Conservation (phyloP, 2,113 vertebrate species). For the Parus major region DNA sequence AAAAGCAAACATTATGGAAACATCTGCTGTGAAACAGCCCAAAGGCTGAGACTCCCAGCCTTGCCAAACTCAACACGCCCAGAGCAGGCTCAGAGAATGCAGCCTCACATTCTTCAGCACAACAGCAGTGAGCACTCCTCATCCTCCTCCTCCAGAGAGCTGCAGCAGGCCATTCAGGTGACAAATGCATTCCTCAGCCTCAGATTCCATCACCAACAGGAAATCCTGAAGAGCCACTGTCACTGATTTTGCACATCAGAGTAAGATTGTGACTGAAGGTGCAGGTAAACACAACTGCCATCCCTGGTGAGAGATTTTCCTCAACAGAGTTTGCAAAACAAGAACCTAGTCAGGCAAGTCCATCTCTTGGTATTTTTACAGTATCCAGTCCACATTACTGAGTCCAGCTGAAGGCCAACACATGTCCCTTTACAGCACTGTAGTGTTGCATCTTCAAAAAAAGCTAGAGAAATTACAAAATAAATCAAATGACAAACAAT, state of each 20-base stretch:
- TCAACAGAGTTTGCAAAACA: conserved; percentile 52
- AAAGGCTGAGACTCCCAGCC: background rate
- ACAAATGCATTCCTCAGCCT: background rate
- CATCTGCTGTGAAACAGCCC: conserved; percentile 20
- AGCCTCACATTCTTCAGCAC: background rate
- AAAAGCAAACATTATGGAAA: conserved; percentile 63
- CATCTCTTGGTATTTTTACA: conserved; percentile 32
- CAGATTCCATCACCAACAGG: background rate
- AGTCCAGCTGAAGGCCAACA: conserved; percentile 49
- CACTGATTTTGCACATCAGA: background rate
- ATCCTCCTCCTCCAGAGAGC: background rate
- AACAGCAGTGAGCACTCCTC: background rate
- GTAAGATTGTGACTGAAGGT: conserved; percentile 6
- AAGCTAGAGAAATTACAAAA: conserved; percentile 75
- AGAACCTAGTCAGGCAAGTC: conserved; percentile 30
- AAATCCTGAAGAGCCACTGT: background rate
- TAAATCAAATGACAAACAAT: conserved; percentile 77
- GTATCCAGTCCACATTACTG: conserved; percentile 39
- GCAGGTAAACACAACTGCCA: background rate
- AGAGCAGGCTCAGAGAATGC: background rate
- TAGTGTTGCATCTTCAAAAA: conserved; percentile 80
- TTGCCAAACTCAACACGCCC: conserved; percentile 4
- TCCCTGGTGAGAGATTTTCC: background rate
- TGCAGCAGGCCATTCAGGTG: conserved; percentile 5
- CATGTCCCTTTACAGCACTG: conserved; percentile 64